Percentiles rank a stretch among this genome's conserved stretches.
Evolutionary conservation across 2,797 vertebrate species (phyloP).

Genomic region (Peromyscus nudipes): DNA sequence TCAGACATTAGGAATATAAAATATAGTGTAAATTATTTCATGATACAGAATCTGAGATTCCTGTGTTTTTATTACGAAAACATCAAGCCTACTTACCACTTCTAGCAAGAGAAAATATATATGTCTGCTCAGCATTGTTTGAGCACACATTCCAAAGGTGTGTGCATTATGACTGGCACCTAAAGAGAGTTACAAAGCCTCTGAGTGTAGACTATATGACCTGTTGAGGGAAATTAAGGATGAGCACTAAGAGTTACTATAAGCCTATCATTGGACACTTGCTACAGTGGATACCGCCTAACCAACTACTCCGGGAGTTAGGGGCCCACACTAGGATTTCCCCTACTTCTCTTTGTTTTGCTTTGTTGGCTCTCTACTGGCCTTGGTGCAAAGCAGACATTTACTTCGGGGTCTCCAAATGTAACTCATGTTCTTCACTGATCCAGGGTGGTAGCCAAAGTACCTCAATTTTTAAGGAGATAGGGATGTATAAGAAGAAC

Average conservation of each 20-base stretch:
- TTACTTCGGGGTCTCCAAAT: neutral
- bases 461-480: neutral
- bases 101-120: neutral
- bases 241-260: neutral
- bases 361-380: neutral
- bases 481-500: neutral
- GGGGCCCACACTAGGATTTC: neutral
- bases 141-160: neutral
- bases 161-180: neutral
- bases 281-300: neutral
- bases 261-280: neutral
- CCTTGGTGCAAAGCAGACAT: neutral
- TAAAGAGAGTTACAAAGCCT: neutral
- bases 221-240: constrained; percentile 9
- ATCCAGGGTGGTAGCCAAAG: neutral
- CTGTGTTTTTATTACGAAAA: constrained; percentile 6
- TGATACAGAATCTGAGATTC: neutral
- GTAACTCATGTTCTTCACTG: neutral
- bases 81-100: neutral
- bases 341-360: neutral
- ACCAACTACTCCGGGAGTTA: neutral
- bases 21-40: constrained; percentile 66
- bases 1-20: constrained; percentile 58
- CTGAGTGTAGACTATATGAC: neutral
- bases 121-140: neutral